A percentile compares a stretch with the other conserved stretches of the same genome.
These are phyloP conservation scores for Oophaga sylvatica DNA, from an alignment of 2,797 vertebrate species.

Conservation along the genomic window DNA sequence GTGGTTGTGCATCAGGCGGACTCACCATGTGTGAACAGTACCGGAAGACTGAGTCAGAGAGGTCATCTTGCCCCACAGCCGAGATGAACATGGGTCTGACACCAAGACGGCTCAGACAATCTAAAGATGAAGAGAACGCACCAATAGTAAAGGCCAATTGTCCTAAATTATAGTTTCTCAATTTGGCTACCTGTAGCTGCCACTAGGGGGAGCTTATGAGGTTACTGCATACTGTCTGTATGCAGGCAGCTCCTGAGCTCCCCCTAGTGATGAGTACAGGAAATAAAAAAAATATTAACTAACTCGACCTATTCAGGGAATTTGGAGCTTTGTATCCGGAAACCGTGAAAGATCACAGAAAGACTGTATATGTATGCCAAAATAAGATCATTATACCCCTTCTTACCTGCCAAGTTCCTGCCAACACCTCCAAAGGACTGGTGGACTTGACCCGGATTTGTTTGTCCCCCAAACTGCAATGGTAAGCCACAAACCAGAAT, in stretches of 20 bases:
- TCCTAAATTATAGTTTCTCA: background rate
- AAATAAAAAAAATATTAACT: no score
- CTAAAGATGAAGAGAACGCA: constrained; percentile 66
- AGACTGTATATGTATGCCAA: background rate
- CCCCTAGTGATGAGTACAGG: no score
- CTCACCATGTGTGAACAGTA: constrained; percentile 87
- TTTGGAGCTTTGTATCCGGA: no score
- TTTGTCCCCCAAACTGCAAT: constrained; percentile 82
- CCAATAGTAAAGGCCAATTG: background rate
- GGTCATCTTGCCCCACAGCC: constrained; percentile 81
- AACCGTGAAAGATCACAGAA: no score
- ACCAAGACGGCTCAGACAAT: constrained; percentile 84
- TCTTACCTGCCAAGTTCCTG: constrained; percentile 86
- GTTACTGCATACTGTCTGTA: no score
- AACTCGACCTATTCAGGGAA: no score
- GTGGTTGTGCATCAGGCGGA: background rate
- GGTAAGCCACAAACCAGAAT: constrained; percentile 33
- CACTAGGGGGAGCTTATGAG: no score
- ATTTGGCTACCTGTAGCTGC: no score
- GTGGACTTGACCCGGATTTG: constrained; percentile 83
- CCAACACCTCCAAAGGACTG: constrained; percentile 89
- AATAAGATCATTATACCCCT: background rate
- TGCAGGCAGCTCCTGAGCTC: no score
- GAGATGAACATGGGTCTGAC: constrained; percentile 81
- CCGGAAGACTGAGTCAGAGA: constrained; percentile 78